phyloP scores from a whole-genome alignment of 2,797 vertebrate genomes.

The Ispidina picta region DNA sequence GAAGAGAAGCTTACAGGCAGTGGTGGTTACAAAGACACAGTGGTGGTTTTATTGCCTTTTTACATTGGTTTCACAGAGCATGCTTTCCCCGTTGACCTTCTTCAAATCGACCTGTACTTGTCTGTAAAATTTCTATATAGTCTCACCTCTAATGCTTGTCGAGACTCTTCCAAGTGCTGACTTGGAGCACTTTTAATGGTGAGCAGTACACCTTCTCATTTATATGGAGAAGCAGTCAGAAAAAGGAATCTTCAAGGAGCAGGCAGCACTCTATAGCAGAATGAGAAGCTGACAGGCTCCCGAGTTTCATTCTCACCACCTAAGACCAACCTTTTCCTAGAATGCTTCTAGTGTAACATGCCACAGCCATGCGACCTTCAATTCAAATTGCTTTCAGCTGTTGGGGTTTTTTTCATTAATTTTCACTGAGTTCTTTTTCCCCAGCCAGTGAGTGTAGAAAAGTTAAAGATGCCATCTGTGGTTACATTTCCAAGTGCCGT shows the following conservation, averaged over 20 bases:
- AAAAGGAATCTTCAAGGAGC: background rate
- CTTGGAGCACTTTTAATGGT: background rate
- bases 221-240: background rate
- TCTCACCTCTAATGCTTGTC: background rate
- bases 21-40: background rate
- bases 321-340: background rate
- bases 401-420: background rate
- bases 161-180: background rate
- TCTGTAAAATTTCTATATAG: background rate
- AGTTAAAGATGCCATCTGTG: constrained; percentile 62
- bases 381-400: constrained; percentile 8
- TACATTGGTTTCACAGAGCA: background rate
- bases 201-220: background rate
- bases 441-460: constrained; percentile 21
- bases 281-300: background rate
- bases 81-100: too few species aligned
- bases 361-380: background rate
- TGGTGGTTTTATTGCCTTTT: background rate
- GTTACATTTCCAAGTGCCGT: constrained; percentile 55
- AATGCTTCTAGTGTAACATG: background rate
- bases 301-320: background rate
- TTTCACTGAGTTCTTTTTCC: constrained; percentile 37
- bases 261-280: background rate
- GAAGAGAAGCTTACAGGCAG: background rate
- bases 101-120: too few species aligned